Evolutionary conservation across 2,888 invertebrate genomes (phyloP).

Genomic region (Epistrophe eligans): DNA sequence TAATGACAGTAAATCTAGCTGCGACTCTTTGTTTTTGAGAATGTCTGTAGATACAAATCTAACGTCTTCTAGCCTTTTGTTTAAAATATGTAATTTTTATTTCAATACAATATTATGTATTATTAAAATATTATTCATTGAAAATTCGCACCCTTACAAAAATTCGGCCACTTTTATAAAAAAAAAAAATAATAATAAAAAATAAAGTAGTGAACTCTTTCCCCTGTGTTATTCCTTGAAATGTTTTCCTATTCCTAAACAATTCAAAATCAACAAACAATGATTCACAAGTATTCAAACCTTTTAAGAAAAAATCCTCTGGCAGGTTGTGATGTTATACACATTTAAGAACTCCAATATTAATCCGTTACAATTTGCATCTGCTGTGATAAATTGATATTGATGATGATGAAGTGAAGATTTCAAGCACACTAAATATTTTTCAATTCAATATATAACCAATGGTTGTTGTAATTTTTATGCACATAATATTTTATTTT

Average conservation of each 20-base stretch:
- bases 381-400: slow-evolving; percentile 12
- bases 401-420: not conserved
- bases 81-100: too few relatives aligned
- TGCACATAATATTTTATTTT: slow-evolving; percentile 22
- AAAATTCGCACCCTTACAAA: too few relatives aligned
- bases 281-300: slow-evolving; percentile 30
- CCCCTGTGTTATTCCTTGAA: slow-evolving; percentile 24
- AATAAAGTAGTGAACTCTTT: not conserved
- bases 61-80: too few relatives aligned
- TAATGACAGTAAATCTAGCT: too few relatives aligned
- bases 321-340: not conserved
- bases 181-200: not conserved
- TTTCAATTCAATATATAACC: not conserved
- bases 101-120: too few relatives aligned
- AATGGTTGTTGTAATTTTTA: not conserved
- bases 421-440: slow-evolving; percentile 4
- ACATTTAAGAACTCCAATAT: slow-evolving; percentile 54
- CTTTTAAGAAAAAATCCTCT: slow-evolving; percentile 56
- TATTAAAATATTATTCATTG: too few relatives aligned
- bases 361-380: slow-evolving; percentile 60
- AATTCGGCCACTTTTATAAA: too few relatives aligned
- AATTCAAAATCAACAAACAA: not conserved
- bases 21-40: too few relatives aligned
- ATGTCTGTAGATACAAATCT: too few relatives aligned
- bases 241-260: not conserved